Percentiles rank a stretch among this genome's conserved stretches.
Evolutionary conservation across 2,888 invertebrate genomes (phyloP).

Genomic region (Cantharis rufa): DNA sequence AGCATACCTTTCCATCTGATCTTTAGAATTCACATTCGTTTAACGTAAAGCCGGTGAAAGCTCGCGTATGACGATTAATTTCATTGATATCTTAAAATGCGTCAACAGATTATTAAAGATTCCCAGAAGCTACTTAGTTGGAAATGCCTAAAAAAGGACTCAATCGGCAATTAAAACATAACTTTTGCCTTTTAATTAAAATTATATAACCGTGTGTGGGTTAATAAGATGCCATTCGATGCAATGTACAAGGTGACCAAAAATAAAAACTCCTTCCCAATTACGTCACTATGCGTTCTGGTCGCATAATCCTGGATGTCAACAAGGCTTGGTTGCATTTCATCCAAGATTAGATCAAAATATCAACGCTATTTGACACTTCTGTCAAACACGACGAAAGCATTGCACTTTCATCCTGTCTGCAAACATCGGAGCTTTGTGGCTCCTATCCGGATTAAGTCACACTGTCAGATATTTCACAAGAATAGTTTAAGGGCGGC

Average conservation of each 20-base stretch:
- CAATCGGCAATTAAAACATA: background rate
- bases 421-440: conserved; percentile 20
- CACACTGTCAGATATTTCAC: background rate
- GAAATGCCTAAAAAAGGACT: background rate
- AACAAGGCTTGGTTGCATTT: conserved; percentile 22
- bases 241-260: background rate
- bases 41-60: background rate
- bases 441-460: conserved; percentile 25
- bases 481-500: background rate
- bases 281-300: background rate
- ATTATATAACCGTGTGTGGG: background rate
- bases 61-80: conserved; percentile 5
- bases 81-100: background rate
- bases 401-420: conserved; percentile 16
- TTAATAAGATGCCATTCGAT: background rate
- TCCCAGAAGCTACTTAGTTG: background rate
- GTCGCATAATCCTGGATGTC: conserved; percentile 27
- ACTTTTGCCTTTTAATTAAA: background rate
- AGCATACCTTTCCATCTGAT: conserved; percentile 21
- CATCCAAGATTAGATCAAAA: conserved; percentile 37
- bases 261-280: background rate
- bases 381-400: conserved; percentile 29
- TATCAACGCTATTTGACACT: conserved; percentile 34
- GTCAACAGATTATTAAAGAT: background rate
- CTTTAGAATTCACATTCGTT: background rate